phyloP scores from a whole-genome alignment of 2,113 vertebrate species.

The Condylura cristata region DNA sequence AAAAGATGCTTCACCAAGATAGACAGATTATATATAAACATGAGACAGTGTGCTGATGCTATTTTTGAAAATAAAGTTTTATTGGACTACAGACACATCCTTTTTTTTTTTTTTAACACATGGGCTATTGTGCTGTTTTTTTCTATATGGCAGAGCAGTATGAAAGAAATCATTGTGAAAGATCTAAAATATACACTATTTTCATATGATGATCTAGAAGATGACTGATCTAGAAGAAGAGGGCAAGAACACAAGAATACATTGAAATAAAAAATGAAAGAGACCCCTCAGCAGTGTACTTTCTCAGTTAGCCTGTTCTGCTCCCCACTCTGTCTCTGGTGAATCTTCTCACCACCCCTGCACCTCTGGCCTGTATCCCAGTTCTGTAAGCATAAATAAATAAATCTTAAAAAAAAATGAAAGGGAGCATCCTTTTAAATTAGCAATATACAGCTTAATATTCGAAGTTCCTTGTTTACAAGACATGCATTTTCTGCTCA shows the following conservation, averaged over 20 bases:
- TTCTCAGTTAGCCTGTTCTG: too few species aligned
- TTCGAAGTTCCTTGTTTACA: conserved; percentile 18
- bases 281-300: too few species aligned
- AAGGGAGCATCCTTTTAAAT: neutral
- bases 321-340: too few species aligned
- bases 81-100: neutral
- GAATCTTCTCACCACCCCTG: too few species aligned
- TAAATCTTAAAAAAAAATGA: too few species aligned
- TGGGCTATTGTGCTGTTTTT: neutral
- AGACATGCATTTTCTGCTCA: neutral
- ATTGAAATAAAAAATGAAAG: conserved; percentile 1
- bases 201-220: neutral
- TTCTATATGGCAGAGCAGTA: neutral
- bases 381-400: too few species aligned
- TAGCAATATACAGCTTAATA: neutral
- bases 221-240: neutral
- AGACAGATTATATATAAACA: neutral
- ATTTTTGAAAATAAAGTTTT: neutral
- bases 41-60: neutral
- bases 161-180: neutral
- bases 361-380: too few species aligned
- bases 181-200: neutral
- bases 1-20: neutral
- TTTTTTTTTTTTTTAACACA: neutral
- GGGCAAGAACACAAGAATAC: neutral